Percentiles rank a stretch among this genome's conserved stretches.
These are phyloP conservation scores for Dione vanillae DNA, from an alignment of 2,888 invertebrate species.

Conservation along the genomic window DNA sequence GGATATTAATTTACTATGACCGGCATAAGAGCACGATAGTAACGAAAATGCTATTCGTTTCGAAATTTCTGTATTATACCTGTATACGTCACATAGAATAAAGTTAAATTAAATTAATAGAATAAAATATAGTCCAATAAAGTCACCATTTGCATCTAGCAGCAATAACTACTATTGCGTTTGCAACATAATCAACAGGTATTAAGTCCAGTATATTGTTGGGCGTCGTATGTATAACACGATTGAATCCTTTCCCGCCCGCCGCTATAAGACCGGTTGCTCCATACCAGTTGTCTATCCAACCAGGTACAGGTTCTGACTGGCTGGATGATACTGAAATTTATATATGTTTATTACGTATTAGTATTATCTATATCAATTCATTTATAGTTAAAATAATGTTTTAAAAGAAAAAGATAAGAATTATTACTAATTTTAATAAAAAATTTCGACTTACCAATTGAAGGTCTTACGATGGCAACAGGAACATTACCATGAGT, in stretches of 20 bases:
- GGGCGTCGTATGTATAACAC: background rate
- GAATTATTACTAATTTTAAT: background rate
- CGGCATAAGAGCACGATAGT: too few relatives aligned
- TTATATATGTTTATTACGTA: too few relatives aligned
- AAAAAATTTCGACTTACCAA: background rate
- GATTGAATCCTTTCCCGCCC: background rate
- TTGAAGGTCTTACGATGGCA: background rate
- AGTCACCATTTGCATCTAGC: background rate
- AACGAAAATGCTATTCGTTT: too few relatives aligned
- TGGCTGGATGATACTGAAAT: background rate
- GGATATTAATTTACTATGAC: too few relatives aligned
- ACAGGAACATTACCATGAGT: background rate
- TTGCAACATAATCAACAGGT: background rate
- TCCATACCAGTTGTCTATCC: conserved; percentile 1
- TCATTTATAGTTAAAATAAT: too few relatives aligned
- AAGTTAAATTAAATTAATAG: background rate
- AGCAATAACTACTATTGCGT: background rate
- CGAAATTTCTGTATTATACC: background rate
- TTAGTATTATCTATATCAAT: too few relatives aligned
- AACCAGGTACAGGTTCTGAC: background rate
- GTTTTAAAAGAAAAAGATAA: background rate
- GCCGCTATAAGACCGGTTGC: background rate
- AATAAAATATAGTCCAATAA: background rate
- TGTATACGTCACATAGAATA: background rate
- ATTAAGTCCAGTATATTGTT: background rate